phyloP scores from a whole-genome alignment of 92 coral and sea anemone species.

The Montipora capitata region DNA sequence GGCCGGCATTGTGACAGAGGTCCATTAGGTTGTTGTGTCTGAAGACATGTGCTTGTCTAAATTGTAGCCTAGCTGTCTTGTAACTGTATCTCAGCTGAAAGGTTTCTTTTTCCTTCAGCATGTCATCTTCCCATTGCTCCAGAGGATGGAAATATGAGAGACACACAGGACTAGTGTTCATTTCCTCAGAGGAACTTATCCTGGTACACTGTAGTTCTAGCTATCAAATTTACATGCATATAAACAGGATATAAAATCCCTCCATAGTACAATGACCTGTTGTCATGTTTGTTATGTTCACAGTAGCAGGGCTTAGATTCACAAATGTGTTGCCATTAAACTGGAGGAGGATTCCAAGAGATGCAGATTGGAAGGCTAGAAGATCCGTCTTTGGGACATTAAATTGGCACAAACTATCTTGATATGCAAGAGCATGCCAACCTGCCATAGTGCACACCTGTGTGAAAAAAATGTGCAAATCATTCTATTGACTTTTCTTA shows the following conservation, averaged over 20 bases:
- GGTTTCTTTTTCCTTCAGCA: too few species aligned
- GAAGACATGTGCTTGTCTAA: too few species aligned
- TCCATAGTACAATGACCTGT: slow-evolving; percentile 61
- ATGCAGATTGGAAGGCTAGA: slow-evolving; percentile 71
- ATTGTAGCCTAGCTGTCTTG: too few species aligned
- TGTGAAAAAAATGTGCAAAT: neutral
- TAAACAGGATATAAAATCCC: neutral
- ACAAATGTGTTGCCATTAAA: slow-evolving; percentile 75
- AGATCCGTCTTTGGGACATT: slow-evolving; percentile 78
- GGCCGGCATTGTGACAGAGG: too few species aligned
- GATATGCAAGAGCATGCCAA: slow-evolving; percentile 75
- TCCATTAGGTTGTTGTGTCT: too few species aligned
- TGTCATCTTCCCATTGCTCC: too few species aligned
- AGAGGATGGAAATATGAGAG: too few species aligned
- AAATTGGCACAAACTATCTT: slow-evolving; percentile 35
- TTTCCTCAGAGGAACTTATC: neutral
- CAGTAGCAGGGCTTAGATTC: slow-evolving; percentile 45
- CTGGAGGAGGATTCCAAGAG: slow-evolving; percentile 80
- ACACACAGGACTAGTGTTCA: too few species aligned
- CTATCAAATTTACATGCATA: too few species aligned
- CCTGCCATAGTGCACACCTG: slow-evolving; percentile 84
- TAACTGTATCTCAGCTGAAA: too few species aligned
- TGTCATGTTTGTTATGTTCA: slow-evolving; percentile 51
- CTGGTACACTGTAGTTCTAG: neutral
- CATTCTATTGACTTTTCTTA: neutral